Evolutionary conservation across 2,888 invertebrate genomes (phyloP), one percentile per base, ranked within the genome.

Genomic region (Microctonus hyperodae): DNA sequence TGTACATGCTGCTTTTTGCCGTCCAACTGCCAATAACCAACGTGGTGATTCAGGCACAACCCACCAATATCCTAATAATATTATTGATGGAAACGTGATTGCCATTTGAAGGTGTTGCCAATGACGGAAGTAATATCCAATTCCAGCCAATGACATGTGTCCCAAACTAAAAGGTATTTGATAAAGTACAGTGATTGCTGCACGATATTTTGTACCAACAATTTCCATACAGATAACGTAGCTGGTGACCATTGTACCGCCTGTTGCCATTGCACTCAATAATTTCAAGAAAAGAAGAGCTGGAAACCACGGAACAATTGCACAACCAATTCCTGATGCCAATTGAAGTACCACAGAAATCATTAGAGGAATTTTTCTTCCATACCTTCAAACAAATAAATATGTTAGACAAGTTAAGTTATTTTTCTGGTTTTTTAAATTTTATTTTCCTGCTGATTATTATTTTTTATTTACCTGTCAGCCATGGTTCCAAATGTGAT

Each of bases 201-300:
- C 88, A 50, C 89, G 81, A 87, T 87, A 88, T 78, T 86, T 83
- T 4, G 86, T 83, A 25, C 85, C 85, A 28, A 86, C 83, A 37
- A 85, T 81, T 76, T 86, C 86, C 84, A 86, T 85, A 71, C 86
- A 87, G 63, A 87, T 85, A 40, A 87, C 87, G 65, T 86, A 87
- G 70, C 87, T 85, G 53, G 92, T 92, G 60, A 92, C 90, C 92
- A 95, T 95, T 0, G 92, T 92, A 40, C 94, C 94, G 55, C 93
- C 93, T 1, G 92, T 93, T 10, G 92, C 92, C 25, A 92, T 86
- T 0, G 92, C 93, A 13, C 90, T 88, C 22, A 93, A 77, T 78
- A 93, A 91, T 51, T 93, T 86, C 57, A 92, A 86, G 0, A 90
- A 67, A 9, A 92, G 88, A 76, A 93, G 92, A 6, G 83, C 78